These are phyloP conservation scores for Podarcis raffonei DNA, from an alignment of 2,113 vertebrate species.

Conservation along the genomic window DNA sequence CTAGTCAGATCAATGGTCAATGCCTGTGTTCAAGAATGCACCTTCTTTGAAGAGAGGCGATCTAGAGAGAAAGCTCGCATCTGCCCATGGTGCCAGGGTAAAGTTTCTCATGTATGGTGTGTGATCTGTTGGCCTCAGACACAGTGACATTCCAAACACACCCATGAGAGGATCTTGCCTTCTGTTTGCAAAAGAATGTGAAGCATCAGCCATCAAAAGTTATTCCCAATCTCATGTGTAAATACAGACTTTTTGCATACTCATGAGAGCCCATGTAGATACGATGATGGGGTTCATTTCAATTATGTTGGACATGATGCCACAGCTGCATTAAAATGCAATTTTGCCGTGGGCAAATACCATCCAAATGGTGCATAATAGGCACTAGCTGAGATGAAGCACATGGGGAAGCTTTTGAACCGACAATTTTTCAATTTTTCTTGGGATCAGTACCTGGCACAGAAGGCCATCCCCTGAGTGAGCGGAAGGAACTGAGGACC, in stretches of 20 bases:
- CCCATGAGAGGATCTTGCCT: too few relatives aligned
- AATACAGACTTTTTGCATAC: not conserved
- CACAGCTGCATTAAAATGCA: not conserved
- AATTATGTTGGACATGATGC: fast-evolving
- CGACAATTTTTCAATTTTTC: not conserved
- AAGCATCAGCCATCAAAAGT: not conserved
- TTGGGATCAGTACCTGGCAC: too few relatives aligned
- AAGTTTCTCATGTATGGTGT: not conserved
- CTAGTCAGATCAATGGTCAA: too few relatives aligned
- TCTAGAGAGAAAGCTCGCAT: not conserved
- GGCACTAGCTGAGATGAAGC: not conserved
- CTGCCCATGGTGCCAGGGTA: not conserved
- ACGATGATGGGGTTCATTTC: not conserved
- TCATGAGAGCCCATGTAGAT: not conserved
- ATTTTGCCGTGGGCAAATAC: not conserved
- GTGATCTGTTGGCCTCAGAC: not conserved
- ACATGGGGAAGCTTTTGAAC: not conserved
- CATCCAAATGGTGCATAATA: not conserved
- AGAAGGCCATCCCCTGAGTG: not conserved
- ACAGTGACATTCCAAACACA: not conserved
- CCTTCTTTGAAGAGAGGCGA: not conserved
- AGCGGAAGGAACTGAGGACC: not conserved
- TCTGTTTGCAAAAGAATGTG: not conserved
- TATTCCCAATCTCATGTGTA: not conserved
- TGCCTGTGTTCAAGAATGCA: too few relatives aligned